Evolutionary conservation across 2,888 invertebrate genomes (phyloP), one percentile per base, ranked within the genome.

Genomic region (Aphelenchoides bicaudatus): DNA sequence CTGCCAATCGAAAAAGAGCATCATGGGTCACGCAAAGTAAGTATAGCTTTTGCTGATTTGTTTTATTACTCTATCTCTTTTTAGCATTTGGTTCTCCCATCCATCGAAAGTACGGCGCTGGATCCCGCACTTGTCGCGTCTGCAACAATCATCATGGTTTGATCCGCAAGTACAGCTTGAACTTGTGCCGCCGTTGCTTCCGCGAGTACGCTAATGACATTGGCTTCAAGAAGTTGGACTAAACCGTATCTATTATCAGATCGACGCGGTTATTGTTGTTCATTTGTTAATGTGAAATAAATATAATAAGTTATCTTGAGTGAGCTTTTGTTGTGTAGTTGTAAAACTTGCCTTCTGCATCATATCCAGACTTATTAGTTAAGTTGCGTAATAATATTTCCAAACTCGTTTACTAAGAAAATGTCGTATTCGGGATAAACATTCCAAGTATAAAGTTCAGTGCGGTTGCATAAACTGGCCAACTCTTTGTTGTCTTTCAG

Each of bases 61-160:
- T n/a, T n/a, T n/a, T n/a, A n/a, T n/a, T n/a, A n/a, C n/a, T n/a
- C n/a, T n/a, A n/a, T n/a, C n/a, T n/a, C n/a, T n/a, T n/a, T n/a
- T n/a, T n/a, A n/a, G n/a, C 84, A 89, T 96, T 82, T 94, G 93
- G 92, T 92, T 89, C 82, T 90, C 91, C 78, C 96, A 93, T 82
- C 94, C 94, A 48, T 87, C n/a, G 91, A 78, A 91, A 90, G 86
- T 96, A 90, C 82, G 94, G 94, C 67, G 92, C 91, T 82, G 94
- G 94, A 79, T 94, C 93, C 57, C 86, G 94, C 79, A 88, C 89
- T 78, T 96, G 94, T 85, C 93, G 96, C 73, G 90, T 98, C 56
- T 99, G 98, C 84, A 90, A 91, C 66, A 96, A 96, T 84, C 87
- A 88, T 80, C 98, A 99, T 82, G 98, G n/a, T 3, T 85, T 98